Conservation (phyloP, 2,797 vertebrate genomes). For the Toxotes lorentzi region DNA sequence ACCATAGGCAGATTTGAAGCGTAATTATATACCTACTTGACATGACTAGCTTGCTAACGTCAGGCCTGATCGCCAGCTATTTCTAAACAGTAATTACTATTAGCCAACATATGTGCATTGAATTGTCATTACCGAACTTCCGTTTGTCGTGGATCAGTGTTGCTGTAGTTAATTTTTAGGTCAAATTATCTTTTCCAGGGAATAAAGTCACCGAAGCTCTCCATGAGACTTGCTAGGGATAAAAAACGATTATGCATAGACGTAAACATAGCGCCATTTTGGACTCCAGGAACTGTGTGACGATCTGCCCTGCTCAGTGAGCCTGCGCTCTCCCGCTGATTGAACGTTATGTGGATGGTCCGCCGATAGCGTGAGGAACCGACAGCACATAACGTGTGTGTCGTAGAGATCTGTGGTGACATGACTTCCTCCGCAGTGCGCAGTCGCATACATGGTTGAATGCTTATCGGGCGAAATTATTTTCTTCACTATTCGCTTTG, state of each 20-base stretch:
- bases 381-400: fast-evolving
- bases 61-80: slow-evolving; percentile 42
- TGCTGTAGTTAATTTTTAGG: neutral
- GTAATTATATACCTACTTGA: neutral
- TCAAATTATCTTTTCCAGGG: slow-evolving; percentile 33
- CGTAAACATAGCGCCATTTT: slow-evolving; percentile 87
- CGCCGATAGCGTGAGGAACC: fast-evolving
- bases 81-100: slow-evolving; percentile 10
- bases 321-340: neutral
- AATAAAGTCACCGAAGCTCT: slow-evolving; percentile 27
- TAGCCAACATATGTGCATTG: slow-evolving; percentile 4
- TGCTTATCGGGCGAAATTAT: neutral
- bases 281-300: slow-evolving; percentile 48
- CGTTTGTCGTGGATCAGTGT: slow-evolving; percentile 8
- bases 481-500: neutral
- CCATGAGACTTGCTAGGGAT: slow-evolving; percentile 64
- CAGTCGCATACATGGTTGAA: neutral
- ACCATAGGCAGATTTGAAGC: neutral
- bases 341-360: slow-evolving; percentile 33
- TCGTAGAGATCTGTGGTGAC: slow-evolving; percentile 39
- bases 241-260: slow-evolving; percentile 55
- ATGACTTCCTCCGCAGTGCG: slow-evolving; percentile 44
- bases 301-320: neutral
- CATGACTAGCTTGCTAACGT: slow-evolving; percentile 27
- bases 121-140: slow-evolving; percentile 43